A percentile compares a stretch with the other conserved stretches of the same genome.
phyloP scores from a whole-genome alignment of 2,797 vertebrate species.

The Typhlichthys eigenmanni region DNA sequence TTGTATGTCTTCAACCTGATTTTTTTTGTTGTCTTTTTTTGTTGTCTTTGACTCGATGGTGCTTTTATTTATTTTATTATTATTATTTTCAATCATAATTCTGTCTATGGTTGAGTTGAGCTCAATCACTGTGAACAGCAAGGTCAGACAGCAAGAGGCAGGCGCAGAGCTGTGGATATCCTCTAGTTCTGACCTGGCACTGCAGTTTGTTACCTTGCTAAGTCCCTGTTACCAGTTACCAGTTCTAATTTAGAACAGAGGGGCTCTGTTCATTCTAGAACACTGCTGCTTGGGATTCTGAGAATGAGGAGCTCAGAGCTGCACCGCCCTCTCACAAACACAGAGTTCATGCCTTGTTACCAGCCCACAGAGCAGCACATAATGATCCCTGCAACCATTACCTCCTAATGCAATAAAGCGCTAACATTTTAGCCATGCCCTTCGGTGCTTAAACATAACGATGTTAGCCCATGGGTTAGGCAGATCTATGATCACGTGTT shows the following conservation, averaged over 20 bases:
- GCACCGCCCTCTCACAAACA: slow-evolving; percentile 64
- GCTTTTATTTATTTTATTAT: no score
- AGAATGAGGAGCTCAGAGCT: slow-evolving; percentile 69
- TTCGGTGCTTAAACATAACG: slow-evolving; percentile 61
- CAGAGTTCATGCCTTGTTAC: slow-evolving; percentile 73
- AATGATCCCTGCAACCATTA: slow-evolving; percentile 70
- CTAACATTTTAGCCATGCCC: slow-evolving; percentile 67
- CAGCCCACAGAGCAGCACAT: slow-evolving; percentile 67
- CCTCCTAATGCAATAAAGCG: slow-evolving; percentile 70
- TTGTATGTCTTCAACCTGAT: neutral
- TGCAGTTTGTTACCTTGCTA: slow-evolving; percentile 47
- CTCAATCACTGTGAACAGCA: slow-evolving; percentile 21
- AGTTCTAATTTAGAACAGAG: slow-evolving; percentile 73
- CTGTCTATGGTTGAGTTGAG: slow-evolving; percentile 33
- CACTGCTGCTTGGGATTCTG: slow-evolving; percentile 68
- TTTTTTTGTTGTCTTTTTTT: neutral
- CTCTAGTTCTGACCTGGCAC: slow-evolving; percentile 26
- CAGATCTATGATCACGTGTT: slow-evolving; percentile 52
- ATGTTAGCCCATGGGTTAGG: slow-evolving; percentile 57
- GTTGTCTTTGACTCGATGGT: no score
- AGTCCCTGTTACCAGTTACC: slow-evolving; percentile 58
- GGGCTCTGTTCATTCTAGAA: slow-evolving; percentile 67
- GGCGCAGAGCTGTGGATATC: slow-evolving; percentile 29
- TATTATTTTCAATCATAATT: slow-evolving; percentile 13
- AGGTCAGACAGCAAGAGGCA: slow-evolving; percentile 41